Conservation (phyloP, 2,113 vertebrate species). For the Xyliphius kryptos region DNA sequence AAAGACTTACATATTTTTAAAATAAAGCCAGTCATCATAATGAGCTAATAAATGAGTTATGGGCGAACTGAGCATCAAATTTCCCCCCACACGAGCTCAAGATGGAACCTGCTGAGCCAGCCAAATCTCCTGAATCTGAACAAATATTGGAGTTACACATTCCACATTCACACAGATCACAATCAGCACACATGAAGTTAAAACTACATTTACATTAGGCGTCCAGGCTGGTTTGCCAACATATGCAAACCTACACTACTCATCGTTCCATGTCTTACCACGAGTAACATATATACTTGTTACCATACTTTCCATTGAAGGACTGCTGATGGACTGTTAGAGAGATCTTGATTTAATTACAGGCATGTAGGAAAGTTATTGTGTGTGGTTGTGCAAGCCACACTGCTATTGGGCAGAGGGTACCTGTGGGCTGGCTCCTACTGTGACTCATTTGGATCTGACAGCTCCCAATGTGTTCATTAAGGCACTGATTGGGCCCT, state of each 20-base stretch:
- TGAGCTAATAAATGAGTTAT: not conserved
- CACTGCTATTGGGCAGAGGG: constrained; percentile 52
- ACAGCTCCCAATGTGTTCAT: constrained; percentile 80
- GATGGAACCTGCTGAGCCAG: not conserved
- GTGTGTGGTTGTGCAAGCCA: constrained; percentile 28
- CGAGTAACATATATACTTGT: constrained; percentile 59
- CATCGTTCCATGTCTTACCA: constrained; percentile 54
- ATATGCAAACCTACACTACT: constrained; percentile 50
- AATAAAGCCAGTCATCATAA: not conserved
- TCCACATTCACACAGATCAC: not conserved
- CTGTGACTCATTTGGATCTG: constrained; percentile 93
- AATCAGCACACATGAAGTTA: constrained; percentile 10
- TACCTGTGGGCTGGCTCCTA: constrained; percentile 83
- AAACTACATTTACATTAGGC: constrained; percentile 40
- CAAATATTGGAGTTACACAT: constrained; percentile 9
- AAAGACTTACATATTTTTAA: not conserved
- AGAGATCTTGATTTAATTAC: constrained; percentile 68
- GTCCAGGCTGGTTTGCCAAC: constrained; percentile 45
- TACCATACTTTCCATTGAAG: constrained; percentile 44
- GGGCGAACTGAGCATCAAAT: not conserved
- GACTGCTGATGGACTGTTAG: constrained; percentile 63
- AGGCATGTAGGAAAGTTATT: constrained; percentile 47
- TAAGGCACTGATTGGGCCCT: constrained; percentile 79
- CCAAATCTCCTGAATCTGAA: not conserved
- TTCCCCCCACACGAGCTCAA: not conserved